Base-by-base conservation (phyloP, 92 coral and sea anemone species). In the Paragorgia papillata region DNA sequence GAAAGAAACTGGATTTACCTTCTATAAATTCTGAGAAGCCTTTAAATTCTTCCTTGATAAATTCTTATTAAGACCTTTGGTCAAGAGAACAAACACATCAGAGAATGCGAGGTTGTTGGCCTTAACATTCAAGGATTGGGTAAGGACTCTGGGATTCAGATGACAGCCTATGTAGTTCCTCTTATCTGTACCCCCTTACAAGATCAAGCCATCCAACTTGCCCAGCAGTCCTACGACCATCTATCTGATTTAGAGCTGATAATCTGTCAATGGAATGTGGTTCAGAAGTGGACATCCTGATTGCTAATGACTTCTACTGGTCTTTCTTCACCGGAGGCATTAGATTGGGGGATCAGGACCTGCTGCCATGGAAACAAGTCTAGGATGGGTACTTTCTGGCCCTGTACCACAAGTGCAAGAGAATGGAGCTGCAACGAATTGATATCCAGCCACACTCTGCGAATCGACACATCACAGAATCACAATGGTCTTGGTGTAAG, bases 131-230 rank as follows among this genome's bases (percentile, higher is more conserved):
- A 5, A 4, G 43, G 43, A 12, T 5, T 5, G 43, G 12, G 5
- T 12, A n/a, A 48, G 9, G 77, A 61, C 22, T 32, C 49, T 40
- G 41, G 49, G 25, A 44, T 70, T 26, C 49, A 70, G 43, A 59
- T 70, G 62, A 70, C 53, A 49, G 77, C 63, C 13, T 48, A 48
- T 57, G 30, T 35, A 43, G 77, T 50, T 6, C 77, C 77, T 31
- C 2, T 70, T 28, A 70, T 70, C 49, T 50, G 77, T 29, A 48
- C 61, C 7, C 59, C 77, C n/a, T 10, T 46, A 43, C 24, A 70
- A 46, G 13, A 70, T 49, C 62, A 57, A 70, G 26, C 61, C 68
- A 28, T 10, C 67, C 2, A 32, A 74, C 28, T 33, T 54, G 51
- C 80, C 18, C 29, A 55, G 1, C 25, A 55, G 13, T 43, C 9